Conservation (phyloP, 2,113 vertebrate genomes). For the Notothenia rossii region DNA sequence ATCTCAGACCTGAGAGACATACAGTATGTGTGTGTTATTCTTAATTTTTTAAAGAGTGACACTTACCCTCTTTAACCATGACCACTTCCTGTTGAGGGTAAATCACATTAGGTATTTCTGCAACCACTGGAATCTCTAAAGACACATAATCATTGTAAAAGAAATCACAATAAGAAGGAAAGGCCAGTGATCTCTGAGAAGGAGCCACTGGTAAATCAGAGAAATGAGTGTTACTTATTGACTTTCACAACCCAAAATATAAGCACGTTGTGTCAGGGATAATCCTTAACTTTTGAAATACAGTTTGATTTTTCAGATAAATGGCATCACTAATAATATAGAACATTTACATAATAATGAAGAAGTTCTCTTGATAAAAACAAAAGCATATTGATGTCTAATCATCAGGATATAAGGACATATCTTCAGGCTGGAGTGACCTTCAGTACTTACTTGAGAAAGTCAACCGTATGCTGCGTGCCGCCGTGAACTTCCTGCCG, state of each 20-base stretch:
- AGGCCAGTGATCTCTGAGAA: no score
- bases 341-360: no score
- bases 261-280: no score
- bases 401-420: no score
- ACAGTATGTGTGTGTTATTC: not conserved
- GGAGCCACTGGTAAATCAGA: no score
- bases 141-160: not conserved
- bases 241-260: no score
- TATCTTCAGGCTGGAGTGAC: not conserved
- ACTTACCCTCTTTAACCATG: slow-evolving; percentile 72
- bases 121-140: not conserved
- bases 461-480: slow-evolving; percentile 64
- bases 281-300: no score
- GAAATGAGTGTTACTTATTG: no score
- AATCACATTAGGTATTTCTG: slow-evolving; percentile 44
- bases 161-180: not conserved
- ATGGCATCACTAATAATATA: no score
- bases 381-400: no score
- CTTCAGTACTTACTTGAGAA: slow-evolving; percentile 15
- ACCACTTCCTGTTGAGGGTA: slow-evolving; percentile 50
- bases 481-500: slow-evolving; percentile 51
- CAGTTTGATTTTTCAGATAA: no score
- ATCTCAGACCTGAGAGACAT: not conserved
- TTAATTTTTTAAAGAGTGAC: not conserved
- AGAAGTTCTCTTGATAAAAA: no score